A percentile compares a stretch with the other conserved stretches of the same genome.
Conservation (phyloP, 2,113 vertebrate species). For the Callipepla squamata region DNA sequence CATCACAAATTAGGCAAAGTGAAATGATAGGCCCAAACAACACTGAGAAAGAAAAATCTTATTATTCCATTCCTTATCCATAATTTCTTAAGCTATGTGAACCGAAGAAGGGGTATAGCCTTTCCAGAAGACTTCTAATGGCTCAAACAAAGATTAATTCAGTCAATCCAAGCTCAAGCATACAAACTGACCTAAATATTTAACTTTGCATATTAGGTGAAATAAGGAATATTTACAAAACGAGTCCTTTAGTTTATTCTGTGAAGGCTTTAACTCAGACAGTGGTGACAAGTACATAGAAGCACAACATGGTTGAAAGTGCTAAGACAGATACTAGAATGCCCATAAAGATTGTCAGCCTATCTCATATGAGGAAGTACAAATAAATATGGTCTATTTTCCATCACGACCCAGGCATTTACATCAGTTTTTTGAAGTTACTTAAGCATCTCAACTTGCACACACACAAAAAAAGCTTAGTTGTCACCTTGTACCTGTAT, state of each 20-base stretch:
- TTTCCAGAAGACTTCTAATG: background rate
- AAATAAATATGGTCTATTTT: background rate
- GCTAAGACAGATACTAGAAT: background rate
- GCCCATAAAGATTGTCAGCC: background rate
- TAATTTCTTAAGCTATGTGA: background rate
- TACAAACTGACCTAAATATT: background rate
- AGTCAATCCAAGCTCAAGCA: background rate
- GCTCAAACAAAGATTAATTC: background rate
- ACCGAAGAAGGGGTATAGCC: background rate
- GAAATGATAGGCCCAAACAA: background rate
- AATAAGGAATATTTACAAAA: background rate
- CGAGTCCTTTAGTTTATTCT: background rate
- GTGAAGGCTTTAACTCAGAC: background rate
- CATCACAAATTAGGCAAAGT: background rate
- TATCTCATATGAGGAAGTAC: background rate
- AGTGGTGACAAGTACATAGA: background rate
- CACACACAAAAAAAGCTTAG: background rate
- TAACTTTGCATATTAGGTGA: background rate
- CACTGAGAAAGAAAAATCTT: background rate
- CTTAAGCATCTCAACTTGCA: background rate
- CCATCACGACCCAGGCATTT: background rate
- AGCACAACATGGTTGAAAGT: background rate
- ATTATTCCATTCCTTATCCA: background rate
- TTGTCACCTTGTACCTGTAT: background rate
- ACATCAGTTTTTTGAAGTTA: background rate